Conservation (phyloP, 2,888 invertebrate genomes). For the Eupithecia inturbata region DNA sequence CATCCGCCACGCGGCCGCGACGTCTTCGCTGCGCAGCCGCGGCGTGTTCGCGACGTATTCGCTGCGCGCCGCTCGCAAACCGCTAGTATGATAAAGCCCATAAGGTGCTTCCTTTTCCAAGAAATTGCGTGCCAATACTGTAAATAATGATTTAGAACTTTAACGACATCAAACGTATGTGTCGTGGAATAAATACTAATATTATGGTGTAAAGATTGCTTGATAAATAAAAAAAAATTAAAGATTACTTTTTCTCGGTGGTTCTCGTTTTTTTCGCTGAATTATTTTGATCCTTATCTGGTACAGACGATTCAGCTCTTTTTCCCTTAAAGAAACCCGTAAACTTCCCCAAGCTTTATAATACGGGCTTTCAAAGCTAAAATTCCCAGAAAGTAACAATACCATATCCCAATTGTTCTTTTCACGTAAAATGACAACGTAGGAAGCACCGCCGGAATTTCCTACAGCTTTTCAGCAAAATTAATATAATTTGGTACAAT, state of each 20-base stretch:
- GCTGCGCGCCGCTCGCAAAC: too few species aligned
- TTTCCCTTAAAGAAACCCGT: neutral
- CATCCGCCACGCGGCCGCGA: too few species aligned
- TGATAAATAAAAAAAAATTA: too few species aligned
- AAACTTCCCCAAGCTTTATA: neutral
- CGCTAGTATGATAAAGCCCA: too few species aligned
- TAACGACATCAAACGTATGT: too few species aligned
- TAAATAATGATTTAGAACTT: too few species aligned
- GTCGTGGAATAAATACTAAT: too few species aligned
- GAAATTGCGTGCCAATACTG: too few species aligned
- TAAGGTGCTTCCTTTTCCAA: too few species aligned
- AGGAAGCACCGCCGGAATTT: slow-evolving; percentile 7
- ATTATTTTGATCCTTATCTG: neutral
- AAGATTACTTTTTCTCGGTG: neutral
- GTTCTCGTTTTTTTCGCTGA: neutral
- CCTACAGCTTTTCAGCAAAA: slow-evolving; percentile 16
- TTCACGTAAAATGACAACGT: slow-evolving; percentile 13
- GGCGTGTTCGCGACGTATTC: too few species aligned
- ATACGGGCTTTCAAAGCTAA: neutral
- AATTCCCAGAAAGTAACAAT: slow-evolving; percentile 11
- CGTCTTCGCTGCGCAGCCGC: too few species aligned
- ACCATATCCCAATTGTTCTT: slow-evolving; percentile 20
- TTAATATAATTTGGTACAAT: slow-evolving; percentile 21
- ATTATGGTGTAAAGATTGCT: too few species aligned
- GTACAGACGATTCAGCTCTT: neutral